A percentile compares a stretch with the other conserved stretches of the same genome.
phyloP scores from a whole-genome alignment of 2,888 invertebrate genomes.

The Capitulum mitella region DNA sequence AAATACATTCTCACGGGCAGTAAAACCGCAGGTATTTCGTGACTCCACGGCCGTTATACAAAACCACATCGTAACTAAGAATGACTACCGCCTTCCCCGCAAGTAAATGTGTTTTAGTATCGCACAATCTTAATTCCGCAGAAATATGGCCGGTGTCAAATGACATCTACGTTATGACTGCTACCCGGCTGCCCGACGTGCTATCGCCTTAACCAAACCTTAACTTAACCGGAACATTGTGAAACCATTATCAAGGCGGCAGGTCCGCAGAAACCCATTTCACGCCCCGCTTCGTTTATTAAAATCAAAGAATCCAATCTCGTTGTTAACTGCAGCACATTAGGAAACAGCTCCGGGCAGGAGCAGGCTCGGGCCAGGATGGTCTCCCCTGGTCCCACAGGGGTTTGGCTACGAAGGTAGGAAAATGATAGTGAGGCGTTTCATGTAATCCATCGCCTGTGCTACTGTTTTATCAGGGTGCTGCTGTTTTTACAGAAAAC shows the following conservation, averaged over 20 bases:
- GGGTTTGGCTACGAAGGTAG: too few relatives aligned
- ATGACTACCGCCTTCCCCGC: background rate
- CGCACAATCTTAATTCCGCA: background rate
- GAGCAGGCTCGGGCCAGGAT: background rate
- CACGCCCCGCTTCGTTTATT: conserved; percentile 18
- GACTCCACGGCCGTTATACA: background rate
- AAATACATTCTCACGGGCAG: background rate
- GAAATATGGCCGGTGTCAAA: background rate
- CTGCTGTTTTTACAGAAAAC: too few relatives aligned
- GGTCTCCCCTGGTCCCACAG: too few relatives aligned
- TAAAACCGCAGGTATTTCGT: background rate
- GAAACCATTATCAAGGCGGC: background rate
- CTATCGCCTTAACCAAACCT: background rate
- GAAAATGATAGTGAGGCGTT: too few relatives aligned
- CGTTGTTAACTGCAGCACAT: background rate
- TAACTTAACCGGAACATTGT: background rate
- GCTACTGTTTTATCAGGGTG: too few relatives aligned
- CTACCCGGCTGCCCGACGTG: background rate
- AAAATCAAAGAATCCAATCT: conserved; percentile 22
- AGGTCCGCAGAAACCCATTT: background rate
- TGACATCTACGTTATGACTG: background rate
- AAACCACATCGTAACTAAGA: background rate
- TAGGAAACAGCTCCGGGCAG: background rate
- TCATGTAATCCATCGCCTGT: too few relatives aligned
- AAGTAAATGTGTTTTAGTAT: background rate